Conservation (phyloP, 1,140 invertebrate species). For the Atta texana region DNA sequence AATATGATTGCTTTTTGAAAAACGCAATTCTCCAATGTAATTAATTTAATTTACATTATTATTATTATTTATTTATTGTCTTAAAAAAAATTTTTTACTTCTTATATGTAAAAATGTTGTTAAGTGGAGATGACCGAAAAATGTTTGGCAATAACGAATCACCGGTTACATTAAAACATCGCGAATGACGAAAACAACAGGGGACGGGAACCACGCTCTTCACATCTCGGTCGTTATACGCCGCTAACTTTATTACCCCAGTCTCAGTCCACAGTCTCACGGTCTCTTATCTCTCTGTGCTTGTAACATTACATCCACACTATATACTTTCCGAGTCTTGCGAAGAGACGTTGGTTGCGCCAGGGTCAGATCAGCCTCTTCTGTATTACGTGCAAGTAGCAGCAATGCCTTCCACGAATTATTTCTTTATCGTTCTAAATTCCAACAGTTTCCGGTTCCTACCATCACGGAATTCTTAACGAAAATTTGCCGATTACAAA, state of each 20-base stretch:
- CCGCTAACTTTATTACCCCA: constrained; percentile 62
- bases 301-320: constrained; percentile 51
- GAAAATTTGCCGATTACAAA: not conserved
- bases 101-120: not conserved
- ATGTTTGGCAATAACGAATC: not conserved
- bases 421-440: constrained; percentile 52
- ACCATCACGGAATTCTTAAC: constrained; percentile 17
- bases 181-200: constrained; percentile 33
- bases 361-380: constrained; percentile 51
- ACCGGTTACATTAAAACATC: constrained; percentile 10
- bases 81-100: not conserved
- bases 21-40: not conserved
- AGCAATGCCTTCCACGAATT: constrained; percentile 44
- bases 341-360: constrained; percentile 24
- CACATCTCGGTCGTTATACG: constrained; percentile 43
- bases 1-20: not conserved
- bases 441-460: constrained; percentile 22
- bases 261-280: constrained; percentile 37
- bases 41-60: not conserved
- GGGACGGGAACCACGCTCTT: constrained; percentile 24
- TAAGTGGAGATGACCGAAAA: not conserved
- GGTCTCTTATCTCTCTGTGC: constrained; percentile 62
- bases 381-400: constrained; percentile 52
- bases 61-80: not conserved
- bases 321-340: constrained; percentile 59